Base-by-base conservation (phyloP, 2,888 invertebrate species). In the Drosophila borealis region DNA sequence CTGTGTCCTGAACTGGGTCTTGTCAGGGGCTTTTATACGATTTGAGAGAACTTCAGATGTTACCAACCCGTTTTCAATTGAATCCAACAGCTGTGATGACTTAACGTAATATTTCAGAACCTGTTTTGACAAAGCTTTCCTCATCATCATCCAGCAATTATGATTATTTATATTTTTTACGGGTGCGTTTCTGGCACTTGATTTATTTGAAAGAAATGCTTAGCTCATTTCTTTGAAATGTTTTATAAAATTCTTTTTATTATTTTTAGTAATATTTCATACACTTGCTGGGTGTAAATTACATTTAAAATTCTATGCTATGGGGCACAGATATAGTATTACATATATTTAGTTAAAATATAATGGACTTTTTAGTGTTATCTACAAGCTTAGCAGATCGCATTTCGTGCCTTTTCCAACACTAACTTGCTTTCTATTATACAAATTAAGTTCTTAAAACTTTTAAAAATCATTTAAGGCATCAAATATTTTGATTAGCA, bases 241-340 rank as follows among this genome's bases (percentile, higher is more conserved):
- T 60, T 74, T 71, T 71, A 71, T 60, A 78, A 78, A 70, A 74
- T 67, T 70, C 25, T 59, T 62, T 70, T 59, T 63, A 73, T 73
- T 70, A 54, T 68, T 78, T 82, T 75, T 74, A 83, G 81, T 81
- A 70, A 76, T 74, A 37, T 59, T 73, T 55, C 48, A 41, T 74
- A 80, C 78, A 83, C 78, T 78, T 68, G 34, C 61, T 74, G 51
- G 36, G 66, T 78, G 80, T 81, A 79, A 69, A 79, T 70, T 71
- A 81, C 59, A 70, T 74, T 80, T 63, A 76, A 74, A 74, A 69
- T 53, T 70, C 37, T 57, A 67, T 67, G 50, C 60, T 70, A 67
- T 46, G 69, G 37, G 42, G 21, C 64, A 64, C 60, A 64, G 49
- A 59, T 45, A 34, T 44, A 21, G 11, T 33, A 41, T 21, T 37